phyloP scores from a whole-genome alignment of 1,140 invertebrate species.

The Meloidogyne chitwoodi region DNA sequence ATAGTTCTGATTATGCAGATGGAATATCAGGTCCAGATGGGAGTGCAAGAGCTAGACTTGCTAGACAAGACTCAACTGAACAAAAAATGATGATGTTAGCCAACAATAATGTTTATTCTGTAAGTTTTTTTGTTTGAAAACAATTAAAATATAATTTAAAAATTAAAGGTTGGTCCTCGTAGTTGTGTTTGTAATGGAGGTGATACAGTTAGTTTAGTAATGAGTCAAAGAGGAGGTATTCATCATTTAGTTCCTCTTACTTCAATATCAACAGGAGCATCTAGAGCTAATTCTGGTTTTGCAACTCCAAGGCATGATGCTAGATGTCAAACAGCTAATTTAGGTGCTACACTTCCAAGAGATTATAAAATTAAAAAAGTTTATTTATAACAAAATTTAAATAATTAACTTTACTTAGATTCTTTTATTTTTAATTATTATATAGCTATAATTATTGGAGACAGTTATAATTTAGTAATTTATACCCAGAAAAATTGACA shows the following conservation, averaged over 20 bases:
- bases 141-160: neutral
- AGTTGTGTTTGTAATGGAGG: slow-evolving; percentile 17
- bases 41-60: slow-evolving; percentile 44
- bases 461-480: no score
- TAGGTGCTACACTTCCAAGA: slow-evolving; percentile 47
- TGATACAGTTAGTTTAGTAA: slow-evolving; percentile 52
- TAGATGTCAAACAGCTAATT: neutral
- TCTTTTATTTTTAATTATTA: no score
- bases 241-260: slow-evolving; percentile 30
- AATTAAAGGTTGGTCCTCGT: slow-evolving; percentile 8
- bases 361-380: slow-evolving; percentile 59
- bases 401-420: neutral
- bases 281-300: slow-evolving; percentile 43
- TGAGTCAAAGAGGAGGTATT: slow-evolving; percentile 29
- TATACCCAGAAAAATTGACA: no score
- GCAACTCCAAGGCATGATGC: slow-evolving; percentile 43
- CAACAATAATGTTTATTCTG: slow-evolving; percentile 13
- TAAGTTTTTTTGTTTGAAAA: neutral
- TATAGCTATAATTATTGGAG: no score
- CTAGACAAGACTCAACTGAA: slow-evolving; percentile 50
- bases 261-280: slow-evolving; percentile 42
- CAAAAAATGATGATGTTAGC: slow-evolving; percentile 25
- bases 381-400: slow-evolving; percentile 30
- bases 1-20: slow-evolving; percentile 50
- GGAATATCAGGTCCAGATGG: slow-evolving; percentile 31